phyloP scores from a whole-genome alignment of 2,888 invertebrate species.

The Phengaris arion region DNA sequence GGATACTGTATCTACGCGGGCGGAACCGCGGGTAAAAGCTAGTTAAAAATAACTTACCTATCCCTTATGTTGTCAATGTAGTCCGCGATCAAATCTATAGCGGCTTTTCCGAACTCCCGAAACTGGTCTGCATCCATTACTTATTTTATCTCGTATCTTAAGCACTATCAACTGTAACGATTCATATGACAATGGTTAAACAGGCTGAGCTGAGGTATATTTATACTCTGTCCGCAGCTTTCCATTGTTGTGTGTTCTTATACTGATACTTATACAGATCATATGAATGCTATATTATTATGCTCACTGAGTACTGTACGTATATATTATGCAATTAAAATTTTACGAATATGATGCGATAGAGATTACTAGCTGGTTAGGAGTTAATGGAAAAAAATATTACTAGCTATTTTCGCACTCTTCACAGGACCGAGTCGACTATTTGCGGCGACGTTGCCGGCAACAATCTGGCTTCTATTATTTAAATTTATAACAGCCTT shows the following conservation, averaged over 20 bases:
- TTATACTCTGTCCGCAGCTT: slow-evolving; percentile 39
- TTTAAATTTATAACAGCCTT: background rate
- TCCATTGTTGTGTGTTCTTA: slow-evolving; percentile 31
- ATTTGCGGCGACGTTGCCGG: background rate
- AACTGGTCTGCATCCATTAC: slow-evolving; percentile 88
- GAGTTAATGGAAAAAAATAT: no score
- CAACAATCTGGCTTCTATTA: background rate
- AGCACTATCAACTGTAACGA: slow-evolving; percentile 19
- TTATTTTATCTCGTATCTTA: slow-evolving; percentile 33
- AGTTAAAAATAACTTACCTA: slow-evolving; percentile 69
- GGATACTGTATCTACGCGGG: no score
- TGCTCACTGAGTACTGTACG: background rate
- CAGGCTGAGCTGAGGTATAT: slow-evolving; percentile 33
- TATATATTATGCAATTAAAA: background rate
- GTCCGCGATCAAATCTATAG: slow-evolving; percentile 93
- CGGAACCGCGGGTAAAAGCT: no score
- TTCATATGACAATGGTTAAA: slow-evolving; percentile 58
- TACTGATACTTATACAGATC: background rate
- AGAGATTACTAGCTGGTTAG: background rate
- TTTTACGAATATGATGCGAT: background rate
- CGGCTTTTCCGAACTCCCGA: slow-evolving; percentile 90
- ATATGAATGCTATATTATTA: background rate
- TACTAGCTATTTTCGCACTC: background rate
- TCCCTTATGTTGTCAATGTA: slow-evolving; percentile 92
- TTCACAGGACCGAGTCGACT: background rate